phyloP scores from a whole-genome alignment of 2,888 invertebrate species.

The Stictocephala bisonia region DNA sequence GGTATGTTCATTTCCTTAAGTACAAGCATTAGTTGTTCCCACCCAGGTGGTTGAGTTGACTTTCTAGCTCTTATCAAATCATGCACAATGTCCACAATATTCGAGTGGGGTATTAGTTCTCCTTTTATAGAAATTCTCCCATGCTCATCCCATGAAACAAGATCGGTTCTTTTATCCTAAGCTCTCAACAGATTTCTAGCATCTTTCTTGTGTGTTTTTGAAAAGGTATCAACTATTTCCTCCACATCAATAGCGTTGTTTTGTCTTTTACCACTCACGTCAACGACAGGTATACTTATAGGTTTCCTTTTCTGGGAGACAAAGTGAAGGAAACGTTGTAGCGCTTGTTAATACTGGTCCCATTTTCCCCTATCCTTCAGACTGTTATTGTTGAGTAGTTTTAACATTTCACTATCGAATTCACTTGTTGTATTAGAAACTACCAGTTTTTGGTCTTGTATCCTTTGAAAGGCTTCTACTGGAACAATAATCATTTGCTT shows the following conservation, averaged over 20 bases:
- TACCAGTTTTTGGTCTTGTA: not conserved
- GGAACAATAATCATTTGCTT: conserved; percentile 19
- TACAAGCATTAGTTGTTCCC: not conserved
- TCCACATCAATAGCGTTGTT: not conserved
- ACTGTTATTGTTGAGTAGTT: not conserved
- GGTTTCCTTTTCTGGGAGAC: not conserved
- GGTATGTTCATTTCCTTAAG: conserved; percentile 12
- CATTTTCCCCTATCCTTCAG: conserved; percentile 10
- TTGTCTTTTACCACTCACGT: not conserved
- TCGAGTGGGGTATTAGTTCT: not conserved
- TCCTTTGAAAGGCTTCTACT: not conserved
- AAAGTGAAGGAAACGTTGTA: conserved; percentile 18
- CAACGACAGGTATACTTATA: not conserved
- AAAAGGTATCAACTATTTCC: not conserved
- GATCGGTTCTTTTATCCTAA: not conserved
- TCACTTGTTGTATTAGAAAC: not conserved
- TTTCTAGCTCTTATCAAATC: not conserved
- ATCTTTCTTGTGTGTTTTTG: not conserved
- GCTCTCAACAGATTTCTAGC: not conserved
- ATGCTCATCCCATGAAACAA: not conserved
- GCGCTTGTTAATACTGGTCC: conserved; percentile 15
- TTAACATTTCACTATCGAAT: conserved; percentile 17
- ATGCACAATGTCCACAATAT: not conserved
- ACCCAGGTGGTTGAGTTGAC: not conserved
- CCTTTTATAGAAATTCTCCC: conserved; percentile 2